A percentile compares a stretch with the other conserved stretches of the same genome.
Evolutionary conservation across 2,797 vertebrate genomes (phyloP).

Genomic region (Oryzias dopingdopingensis): DNA sequence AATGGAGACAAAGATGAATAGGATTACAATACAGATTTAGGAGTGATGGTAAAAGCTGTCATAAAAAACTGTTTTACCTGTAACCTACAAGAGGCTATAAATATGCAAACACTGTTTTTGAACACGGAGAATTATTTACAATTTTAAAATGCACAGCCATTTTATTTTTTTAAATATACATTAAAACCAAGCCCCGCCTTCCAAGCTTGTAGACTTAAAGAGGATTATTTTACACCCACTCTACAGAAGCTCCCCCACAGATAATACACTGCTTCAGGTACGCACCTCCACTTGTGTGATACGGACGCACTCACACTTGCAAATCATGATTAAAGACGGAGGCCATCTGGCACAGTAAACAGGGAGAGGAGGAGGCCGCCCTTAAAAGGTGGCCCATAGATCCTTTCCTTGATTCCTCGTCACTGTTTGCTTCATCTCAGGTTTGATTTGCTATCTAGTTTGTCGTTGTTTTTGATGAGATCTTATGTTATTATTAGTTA

Average conservation of each 20-base stretch:
- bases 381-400: slow-evolving; percentile 58
- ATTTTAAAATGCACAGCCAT: too few relatives aligned
- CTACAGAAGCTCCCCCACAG: slow-evolving; percentile 4
- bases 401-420: slow-evolving; percentile 37
- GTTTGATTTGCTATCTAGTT: slow-evolving; percentile 16
- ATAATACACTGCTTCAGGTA: slow-evolving; percentile 17
- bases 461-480: slow-evolving; percentile 29
- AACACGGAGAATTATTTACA: too few relatives aligned
- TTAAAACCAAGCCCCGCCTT: background rate
- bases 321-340: slow-evolving; percentile 67
- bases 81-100: background rate
- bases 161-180: too few relatives aligned
- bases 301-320: slow-evolving; percentile 26
- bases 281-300: slow-evolving; percentile 16
- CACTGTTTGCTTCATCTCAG: slow-evolving; percentile 22
- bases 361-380: slow-evolving; percentile 62
- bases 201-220: slow-evolving; percentile 21
- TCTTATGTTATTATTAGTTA: slow-evolving; percentile 39
- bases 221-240: slow-evolving; percentile 10
- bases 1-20: slow-evolving; percentile 19
- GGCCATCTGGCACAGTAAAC: slow-evolving; percentile 66
- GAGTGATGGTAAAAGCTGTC: slow-evolving; percentile 13
- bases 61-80: slow-evolving; percentile 3
- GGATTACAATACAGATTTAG: slow-evolving; percentile 14
- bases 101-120: too few relatives aligned